Conservation (phyloP, 2,888 invertebrate genomes). For the Parnassius smintheus region DNA sequence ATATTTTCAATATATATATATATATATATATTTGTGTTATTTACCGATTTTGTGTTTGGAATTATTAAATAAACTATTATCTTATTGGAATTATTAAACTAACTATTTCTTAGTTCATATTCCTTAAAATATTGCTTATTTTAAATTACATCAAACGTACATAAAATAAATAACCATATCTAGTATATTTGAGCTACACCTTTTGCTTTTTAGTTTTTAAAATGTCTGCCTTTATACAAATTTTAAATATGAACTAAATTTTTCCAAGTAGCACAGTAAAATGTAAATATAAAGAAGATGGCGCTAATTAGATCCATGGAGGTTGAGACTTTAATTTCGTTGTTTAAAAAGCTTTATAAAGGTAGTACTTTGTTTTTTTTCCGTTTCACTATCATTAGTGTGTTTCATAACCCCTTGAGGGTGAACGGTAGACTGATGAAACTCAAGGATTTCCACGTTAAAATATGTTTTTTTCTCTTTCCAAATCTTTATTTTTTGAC, state of each 20-base stretch:
- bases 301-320: conserved; percentile 46
- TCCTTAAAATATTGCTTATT: too few species aligned
- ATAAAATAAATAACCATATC: too few species aligned
- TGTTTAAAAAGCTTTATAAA: conserved; percentile 40
- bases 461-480: conserved; percentile 10
- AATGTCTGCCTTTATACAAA: too few species aligned
- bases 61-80: too few species aligned
- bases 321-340: conserved; percentile 49
- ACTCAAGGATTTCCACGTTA: conserved; percentile 13
- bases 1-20: too few species aligned
- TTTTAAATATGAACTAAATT: neutral
- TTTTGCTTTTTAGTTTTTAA: too few species aligned
- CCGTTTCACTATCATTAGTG: conserved; percentile 27
- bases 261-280: neutral
- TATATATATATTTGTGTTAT: too few species aligned
- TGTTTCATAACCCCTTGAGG: conserved; percentile 24
- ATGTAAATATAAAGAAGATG: conserved; percentile 38
- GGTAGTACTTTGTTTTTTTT: conserved; percentile 33
- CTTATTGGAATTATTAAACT: too few species aligned
- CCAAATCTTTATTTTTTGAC: neutral
- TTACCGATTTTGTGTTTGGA: too few species aligned
- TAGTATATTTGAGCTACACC: too few species aligned
- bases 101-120: too few species aligned
- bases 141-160: too few species aligned
- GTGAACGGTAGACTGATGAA: conserved; percentile 6